phyloP scores from a whole-genome alignment of 2,113 vertebrate genomes.

The Sinocyclocheilus rhinocerous region DNA sequence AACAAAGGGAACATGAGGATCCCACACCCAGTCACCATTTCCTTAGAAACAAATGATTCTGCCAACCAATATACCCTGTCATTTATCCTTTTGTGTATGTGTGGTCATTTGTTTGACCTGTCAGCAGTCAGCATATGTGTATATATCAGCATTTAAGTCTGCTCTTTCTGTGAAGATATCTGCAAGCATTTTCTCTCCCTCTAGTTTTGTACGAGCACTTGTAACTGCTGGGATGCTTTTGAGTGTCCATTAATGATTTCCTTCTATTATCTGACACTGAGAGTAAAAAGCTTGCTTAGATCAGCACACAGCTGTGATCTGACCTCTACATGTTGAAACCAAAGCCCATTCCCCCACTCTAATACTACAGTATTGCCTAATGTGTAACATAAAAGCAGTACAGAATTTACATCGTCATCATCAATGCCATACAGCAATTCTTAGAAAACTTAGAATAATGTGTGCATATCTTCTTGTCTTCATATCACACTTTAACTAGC shows the following conservation, averaged over 20 bases:
- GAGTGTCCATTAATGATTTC: background rate
- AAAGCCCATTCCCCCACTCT: background rate
- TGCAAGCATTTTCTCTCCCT: background rate
- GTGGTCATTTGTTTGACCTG: background rate
- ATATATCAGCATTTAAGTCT: background rate
- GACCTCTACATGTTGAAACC: background rate
- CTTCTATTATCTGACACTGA: background rate
- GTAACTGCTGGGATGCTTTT: background rate
- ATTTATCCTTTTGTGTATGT: background rate
- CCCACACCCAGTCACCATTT: constrained; percentile 19
- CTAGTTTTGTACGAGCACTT: background rate
- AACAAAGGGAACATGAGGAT: constrained; percentile 19
- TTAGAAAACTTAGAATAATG: background rate
- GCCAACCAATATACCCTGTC: background rate
- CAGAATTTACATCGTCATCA: background rate
- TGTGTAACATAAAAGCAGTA: background rate
- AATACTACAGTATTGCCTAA: background rate
- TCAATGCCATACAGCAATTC: background rate
- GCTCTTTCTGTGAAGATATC: background rate
- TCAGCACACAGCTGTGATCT: background rate
- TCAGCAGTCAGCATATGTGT: background rate
- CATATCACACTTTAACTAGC: background rate
- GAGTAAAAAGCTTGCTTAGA: background rate
- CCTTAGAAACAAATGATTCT: constrained; percentile 18
- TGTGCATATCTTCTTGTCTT: background rate